Conservation (phyloP, 2,113 vertebrate genomes). For the Helogale parvula region DNA sequence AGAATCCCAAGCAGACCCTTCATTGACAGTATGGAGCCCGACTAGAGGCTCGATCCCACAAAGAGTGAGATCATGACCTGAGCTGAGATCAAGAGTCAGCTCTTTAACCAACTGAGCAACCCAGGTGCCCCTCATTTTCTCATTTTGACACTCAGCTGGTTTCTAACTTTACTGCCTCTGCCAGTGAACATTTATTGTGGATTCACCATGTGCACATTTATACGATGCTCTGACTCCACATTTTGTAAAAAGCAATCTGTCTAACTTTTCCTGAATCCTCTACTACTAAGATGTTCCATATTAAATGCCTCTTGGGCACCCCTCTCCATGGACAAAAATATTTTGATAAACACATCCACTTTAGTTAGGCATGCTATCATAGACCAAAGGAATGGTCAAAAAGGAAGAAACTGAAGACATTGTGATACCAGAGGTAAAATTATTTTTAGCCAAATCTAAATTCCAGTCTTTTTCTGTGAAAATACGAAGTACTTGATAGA, state of each 20-base stretch:
- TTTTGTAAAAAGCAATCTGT: neutral
- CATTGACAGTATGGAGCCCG: too few relatives aligned
- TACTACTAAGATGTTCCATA: neutral
- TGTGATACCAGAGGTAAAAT: neutral
- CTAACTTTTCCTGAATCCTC: neutral
- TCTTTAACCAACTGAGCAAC: too few relatives aligned
- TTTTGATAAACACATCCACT: neutral
- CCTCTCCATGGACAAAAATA: neutral
- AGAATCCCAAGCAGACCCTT: too few relatives aligned
- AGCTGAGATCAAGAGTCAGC: too few relatives aligned
- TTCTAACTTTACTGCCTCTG: neutral
- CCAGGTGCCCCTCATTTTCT: neutral
- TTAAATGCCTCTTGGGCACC: neutral
- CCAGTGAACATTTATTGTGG: neutral
- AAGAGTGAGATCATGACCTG: too few relatives aligned
- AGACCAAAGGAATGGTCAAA: neutral
- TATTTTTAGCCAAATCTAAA: neutral
- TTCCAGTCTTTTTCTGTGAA: neutral
- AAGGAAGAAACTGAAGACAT: neutral
- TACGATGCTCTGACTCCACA: neutral
- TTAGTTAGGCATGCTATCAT: neutral
- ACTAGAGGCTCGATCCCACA: too few relatives aligned
- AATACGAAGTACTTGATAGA: neutral
- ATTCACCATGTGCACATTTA: neutral
- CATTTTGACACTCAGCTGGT: neutral